Percentiles rank a stretch among this genome's conserved stretches.
Conservation (phyloP, 1,140 invertebrate genomes). For the Tribolium madens region DNA sequence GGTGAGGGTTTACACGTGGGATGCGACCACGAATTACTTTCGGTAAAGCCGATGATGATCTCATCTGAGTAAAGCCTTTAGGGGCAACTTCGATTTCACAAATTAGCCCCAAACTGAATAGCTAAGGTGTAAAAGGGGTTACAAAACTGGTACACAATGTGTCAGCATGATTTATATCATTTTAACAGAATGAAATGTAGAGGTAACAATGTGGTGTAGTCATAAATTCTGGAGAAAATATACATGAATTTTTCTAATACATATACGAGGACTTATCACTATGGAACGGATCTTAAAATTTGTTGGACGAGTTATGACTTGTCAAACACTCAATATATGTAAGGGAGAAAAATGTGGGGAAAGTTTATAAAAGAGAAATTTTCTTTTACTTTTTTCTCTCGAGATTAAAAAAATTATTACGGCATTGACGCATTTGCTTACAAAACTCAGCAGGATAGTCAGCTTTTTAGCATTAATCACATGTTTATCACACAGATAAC, state of each 20-base stretch:
- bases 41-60: constrained; percentile 12
- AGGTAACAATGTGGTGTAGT: not conserved
- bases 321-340: no score
- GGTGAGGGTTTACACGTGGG: not conserved
- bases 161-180: constrained; percentile 28
- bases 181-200: constrained; percentile 31
- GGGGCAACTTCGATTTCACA: constrained; percentile 20
- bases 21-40: constrained; percentile 4
- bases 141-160: constrained; percentile 15
- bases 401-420: no score
- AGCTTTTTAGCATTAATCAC: no score
- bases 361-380: no score
- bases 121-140: constrained; percentile 1
- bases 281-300: not conserved
- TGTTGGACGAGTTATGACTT: no score
- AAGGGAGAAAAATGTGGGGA: not conserved
- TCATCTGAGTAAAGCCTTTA: not conserved
- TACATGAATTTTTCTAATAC: constrained; percentile 7
- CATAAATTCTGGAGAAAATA: constrained; percentile 1
- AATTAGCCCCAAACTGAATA: constrained; percentile 15
- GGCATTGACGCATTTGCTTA: no score
- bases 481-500: no score
- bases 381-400: no score
- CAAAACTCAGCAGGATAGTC: no score
- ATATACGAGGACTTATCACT: not conserved